These are phyloP conservation scores for Myotis brandtii DNA, from an alignment of 2,113 vertebrate species.

Conservation along the genomic window DNA sequence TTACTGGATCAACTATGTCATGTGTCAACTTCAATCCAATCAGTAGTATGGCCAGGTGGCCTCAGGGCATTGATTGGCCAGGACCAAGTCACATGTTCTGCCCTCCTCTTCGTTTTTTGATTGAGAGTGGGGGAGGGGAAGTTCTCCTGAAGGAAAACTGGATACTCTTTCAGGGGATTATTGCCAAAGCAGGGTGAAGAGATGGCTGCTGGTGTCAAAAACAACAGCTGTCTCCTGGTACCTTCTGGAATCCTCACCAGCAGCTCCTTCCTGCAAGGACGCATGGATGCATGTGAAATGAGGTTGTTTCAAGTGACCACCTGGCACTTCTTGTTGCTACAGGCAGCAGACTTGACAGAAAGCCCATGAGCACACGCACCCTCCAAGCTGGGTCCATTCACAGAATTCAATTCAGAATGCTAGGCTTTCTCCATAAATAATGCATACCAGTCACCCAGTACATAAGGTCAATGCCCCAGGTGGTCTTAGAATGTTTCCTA, in stretches of 20 bases:
- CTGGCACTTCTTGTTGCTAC: constrained; percentile 28
- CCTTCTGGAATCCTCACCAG: not conserved
- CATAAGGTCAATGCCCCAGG: not conserved
- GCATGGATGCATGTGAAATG: not conserved
- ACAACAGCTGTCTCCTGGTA: not conserved
- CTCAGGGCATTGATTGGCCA: not conserved
- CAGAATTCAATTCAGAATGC: not conserved
- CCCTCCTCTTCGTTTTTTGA: not conserved
- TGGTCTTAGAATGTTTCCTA: not conserved
- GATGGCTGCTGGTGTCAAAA: not conserved
- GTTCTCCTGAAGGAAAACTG: not conserved
- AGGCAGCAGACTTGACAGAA: not conserved
- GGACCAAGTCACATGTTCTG: not conserved
- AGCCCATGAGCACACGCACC: not conserved
- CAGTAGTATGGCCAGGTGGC: not conserved
- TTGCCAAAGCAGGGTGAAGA: not conserved
- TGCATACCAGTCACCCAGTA: not conserved
- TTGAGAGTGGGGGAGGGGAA: not conserved
- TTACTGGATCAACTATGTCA: constrained; percentile 8
- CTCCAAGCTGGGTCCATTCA: not conserved
- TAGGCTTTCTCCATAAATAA: not conserved
- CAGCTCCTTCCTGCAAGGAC: not conserved
- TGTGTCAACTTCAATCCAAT: not conserved
- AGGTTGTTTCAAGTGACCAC: constrained; percentile 41
- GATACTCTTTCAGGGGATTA: not conserved